phyloP scores from a whole-genome alignment of 2,113 vertebrate genomes.

The Marmota flaviventris region DNA sequence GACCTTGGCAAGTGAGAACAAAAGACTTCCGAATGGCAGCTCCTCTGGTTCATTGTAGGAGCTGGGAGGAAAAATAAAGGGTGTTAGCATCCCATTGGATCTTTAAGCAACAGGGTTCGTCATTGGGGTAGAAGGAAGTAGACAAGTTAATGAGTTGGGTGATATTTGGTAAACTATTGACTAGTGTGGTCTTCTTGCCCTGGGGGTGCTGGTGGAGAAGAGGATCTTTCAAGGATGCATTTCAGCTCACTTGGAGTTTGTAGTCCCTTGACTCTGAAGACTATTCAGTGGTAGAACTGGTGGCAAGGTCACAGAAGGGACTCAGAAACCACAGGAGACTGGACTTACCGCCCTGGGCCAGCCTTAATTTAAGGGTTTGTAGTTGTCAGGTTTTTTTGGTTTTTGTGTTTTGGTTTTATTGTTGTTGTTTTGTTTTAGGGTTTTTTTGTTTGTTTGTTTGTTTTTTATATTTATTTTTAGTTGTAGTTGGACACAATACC shows the following conservation, averaged over 20 bases:
- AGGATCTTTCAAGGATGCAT: not conserved
- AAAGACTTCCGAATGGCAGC: not conserved
- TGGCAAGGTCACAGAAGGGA: not conserved
- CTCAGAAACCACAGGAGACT: not conserved
- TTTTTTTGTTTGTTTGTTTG: not conserved
- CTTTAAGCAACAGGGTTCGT: not conserved
- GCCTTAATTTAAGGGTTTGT: not conserved
- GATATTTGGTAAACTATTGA: not conserved
- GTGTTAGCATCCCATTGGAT: not conserved
- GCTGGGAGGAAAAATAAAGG: not conserved
- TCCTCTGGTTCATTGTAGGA: not conserved
- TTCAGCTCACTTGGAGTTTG: not conserved
- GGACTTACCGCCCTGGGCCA: not conserved
- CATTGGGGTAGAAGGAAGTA: not conserved
- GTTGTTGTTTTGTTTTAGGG: too few species aligned
- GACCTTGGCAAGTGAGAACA: constrained; percentile 33
- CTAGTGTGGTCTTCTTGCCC: not conserved
- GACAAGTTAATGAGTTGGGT: not conserved
- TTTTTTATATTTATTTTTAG: too few species aligned
- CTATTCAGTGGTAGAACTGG: not conserved
- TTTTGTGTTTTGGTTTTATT: not conserved
- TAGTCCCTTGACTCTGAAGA: not conserved
- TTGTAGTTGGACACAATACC: too few species aligned
- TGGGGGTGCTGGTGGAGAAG: not conserved
- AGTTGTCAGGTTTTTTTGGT: not conserved